Base-by-base conservation (phyloP, 64 coral and sea anemone species). In the Montipora capricornis region DNA sequence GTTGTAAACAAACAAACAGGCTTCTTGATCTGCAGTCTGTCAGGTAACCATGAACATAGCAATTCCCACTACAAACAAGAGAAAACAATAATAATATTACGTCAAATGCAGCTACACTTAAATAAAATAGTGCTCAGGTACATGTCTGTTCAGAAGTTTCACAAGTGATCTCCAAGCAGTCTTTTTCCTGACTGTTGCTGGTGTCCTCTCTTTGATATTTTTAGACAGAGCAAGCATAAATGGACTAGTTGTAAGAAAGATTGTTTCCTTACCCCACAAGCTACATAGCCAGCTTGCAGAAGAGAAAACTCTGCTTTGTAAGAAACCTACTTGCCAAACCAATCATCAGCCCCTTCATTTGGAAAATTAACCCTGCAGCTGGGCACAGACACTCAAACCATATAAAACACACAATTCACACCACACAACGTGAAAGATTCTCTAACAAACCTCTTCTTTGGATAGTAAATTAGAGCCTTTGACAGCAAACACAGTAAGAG, bases 1-100 rank as follows among this genome's bases (percentile, higher is more conserved):
- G 95, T 95, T 52, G 93, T 91, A 62, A 97, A 97, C 44, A 97
- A 77, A 44, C 95, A 97, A 51, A 94, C 49, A 78, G 95, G 92
- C 61, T 88, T 94, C 58, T 89, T 91, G 29, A 97, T 94, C 22
- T 49, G 95, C 6, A 94, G 51, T 46, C 88, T 94, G 22, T 89
- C 90, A 50, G 95, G 95, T 57, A 97, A 75, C 95, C 95, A 97
- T 7, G 78, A 92, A 16, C 82, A 90, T 24, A 97, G 73, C 49
- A 59, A 44, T 49, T 97, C 95, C 95, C 95, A 97, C 95, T 96
- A 49, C 37, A 81, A 20, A 75, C 24, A 83, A 64, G 29, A 60
- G 51, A 83, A 66, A 44, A 81, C 55, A 20, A 37, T 17, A 14
- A 2, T 57, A 58, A 49, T 62, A 17, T 69, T 9, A 48, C 2